Conservation (phyloP, 1,140 invertebrate genomes). For the Vollenhovia emeryi region DNA sequence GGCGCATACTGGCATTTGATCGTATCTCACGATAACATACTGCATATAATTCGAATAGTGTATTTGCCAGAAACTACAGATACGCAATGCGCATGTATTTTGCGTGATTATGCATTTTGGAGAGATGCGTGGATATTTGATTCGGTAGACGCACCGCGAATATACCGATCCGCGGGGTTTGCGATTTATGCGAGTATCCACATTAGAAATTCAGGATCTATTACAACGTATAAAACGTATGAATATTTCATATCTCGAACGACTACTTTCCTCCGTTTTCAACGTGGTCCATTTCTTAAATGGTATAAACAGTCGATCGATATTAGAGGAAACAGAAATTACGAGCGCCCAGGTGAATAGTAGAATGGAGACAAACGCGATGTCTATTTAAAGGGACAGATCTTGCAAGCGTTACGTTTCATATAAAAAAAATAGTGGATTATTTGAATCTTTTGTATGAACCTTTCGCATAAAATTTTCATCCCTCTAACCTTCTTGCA, state of each 20-base stretch:
- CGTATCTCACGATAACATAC: constrained; percentile 43
- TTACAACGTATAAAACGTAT: neutral
- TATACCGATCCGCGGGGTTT: neutral
- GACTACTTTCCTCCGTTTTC: neutral
- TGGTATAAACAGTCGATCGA: neutral
- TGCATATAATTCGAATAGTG: constrained; percentile 44
- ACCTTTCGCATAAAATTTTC: neutral
- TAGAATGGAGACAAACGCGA: neutral
- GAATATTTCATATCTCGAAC: neutral
- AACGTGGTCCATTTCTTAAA: neutral
- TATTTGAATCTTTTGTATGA: neutral
- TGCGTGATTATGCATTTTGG: constrained; percentile 4
- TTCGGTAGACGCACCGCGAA: neutral
- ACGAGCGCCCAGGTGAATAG: neutral
- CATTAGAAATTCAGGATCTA: constrained; percentile 11
- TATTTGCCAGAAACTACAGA: constrained; percentile 40
- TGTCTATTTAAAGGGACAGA: neutral
- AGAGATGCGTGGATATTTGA: constrained; percentile 9
- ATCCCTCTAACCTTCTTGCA: neutral
- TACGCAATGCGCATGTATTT: neutral
- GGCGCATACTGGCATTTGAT: constrained; percentile 42
- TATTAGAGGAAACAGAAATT: neutral
- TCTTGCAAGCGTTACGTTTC: neutral
- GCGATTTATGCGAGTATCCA: neutral
- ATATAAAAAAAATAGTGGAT: neutral